Percentiles rank a stretch among this genome's conserved stretches.
These are phyloP conservation scores for Halcyon leucocephala DNA, from an alignment of 2,797 vertebrate species.

Conservation along the genomic window DNA sequence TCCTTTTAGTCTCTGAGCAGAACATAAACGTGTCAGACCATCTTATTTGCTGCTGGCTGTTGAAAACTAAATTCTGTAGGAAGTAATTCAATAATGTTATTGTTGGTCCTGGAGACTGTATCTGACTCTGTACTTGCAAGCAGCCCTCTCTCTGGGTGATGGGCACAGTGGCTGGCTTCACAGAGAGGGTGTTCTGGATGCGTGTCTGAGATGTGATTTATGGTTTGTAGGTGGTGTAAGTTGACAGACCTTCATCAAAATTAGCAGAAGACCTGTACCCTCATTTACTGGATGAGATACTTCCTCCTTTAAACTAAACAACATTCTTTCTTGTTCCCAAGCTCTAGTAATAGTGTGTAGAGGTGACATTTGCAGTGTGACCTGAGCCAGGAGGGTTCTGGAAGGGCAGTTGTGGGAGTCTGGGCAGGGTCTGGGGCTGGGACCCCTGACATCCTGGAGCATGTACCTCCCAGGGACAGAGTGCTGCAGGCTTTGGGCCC, in stretches of 20 bases:
- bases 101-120: neutral
- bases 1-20: neutral
- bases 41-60: neutral
- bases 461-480: neutral
- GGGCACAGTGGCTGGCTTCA: neutral
- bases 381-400: neutral
- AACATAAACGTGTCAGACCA: neutral
- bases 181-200: neutral
- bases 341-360: neutral
- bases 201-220: neutral
- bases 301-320: neutral
- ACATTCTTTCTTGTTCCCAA: neutral
- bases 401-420: neutral
- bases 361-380: neutral
- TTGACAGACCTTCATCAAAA: neutral
- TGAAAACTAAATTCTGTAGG: neutral
- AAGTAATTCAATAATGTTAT: neutral
- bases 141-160: neutral
- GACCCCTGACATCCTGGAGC: neutral
- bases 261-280: neutral
- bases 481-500: neutral
- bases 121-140: neutral
- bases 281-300: neutral
- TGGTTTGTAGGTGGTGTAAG: neutral
- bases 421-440: neutral